Evolutionary conservation across 2,113 vertebrate genomes (phyloP).

Genomic region (Xenopus borealis): DNA sequence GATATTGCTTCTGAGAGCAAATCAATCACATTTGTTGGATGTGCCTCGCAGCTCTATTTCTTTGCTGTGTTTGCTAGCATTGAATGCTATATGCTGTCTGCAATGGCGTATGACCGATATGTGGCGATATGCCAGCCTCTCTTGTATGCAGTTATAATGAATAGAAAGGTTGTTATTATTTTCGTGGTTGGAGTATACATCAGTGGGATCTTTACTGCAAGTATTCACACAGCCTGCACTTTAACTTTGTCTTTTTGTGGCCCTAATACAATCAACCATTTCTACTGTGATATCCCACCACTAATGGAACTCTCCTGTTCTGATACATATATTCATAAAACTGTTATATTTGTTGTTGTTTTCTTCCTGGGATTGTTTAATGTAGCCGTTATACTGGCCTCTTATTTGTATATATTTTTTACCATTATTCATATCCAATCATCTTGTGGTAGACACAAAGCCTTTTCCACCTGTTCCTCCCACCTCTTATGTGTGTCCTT

Average conservation of each 20-base stretch:
- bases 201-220: constrained; percentile 20
- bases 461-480: too few relatives aligned
- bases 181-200: constrained; percentile 6
- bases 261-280: constrained; percentile 36
- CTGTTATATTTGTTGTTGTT: constrained; percentile 23
- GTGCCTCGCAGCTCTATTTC: too few relatives aligned
- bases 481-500: too few relatives aligned
- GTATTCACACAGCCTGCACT: constrained; percentile 22
- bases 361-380: constrained; percentile 18
- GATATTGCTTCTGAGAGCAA: too few relatives aligned
- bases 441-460: constrained; percentile 12
- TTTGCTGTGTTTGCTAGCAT: background rate
- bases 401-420: constrained; percentile 30
- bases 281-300: constrained; percentile 37
- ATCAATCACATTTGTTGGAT: too few relatives aligned
- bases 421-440: constrained; percentile 31
- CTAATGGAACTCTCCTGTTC: constrained; percentile 31
- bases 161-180: background rate
- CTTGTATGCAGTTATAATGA: constrained; percentile 25
- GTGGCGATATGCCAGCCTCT: constrained; percentile 39
- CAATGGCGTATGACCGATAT: constrained; percentile 38
- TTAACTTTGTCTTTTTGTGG: constrained; percentile 32
- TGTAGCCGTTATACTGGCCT: constrained; percentile 5
- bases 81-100: constrained; percentile 22
- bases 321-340: constrained; percentile 29